These are phyloP conservation scores for Glaucomys volans DNA, from an alignment of 2,113 vertebrate genomes.

Conservation along the genomic window DNA sequence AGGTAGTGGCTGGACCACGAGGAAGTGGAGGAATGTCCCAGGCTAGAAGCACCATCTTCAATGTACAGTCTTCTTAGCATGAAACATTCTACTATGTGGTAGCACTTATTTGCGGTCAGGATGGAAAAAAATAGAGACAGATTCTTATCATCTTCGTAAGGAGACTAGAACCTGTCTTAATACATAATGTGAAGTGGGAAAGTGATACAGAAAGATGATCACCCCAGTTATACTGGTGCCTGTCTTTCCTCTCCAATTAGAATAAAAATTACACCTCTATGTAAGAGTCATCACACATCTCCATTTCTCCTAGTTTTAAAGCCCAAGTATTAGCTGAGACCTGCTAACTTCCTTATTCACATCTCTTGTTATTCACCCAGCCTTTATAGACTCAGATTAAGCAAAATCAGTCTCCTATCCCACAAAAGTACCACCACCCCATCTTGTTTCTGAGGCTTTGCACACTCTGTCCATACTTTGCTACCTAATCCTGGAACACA, in stretches of 20 bases:
- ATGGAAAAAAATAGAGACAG: neutral
- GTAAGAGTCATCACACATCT: neutral
- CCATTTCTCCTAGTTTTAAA: neutral
- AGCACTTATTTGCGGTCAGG: neutral
- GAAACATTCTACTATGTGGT: neutral
- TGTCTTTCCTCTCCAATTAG: neutral
- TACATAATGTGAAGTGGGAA: neutral
- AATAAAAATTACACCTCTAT: neutral
- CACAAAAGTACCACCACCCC: neutral
- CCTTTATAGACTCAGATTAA: neutral
- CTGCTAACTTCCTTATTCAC: neutral
- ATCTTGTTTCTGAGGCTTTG: neutral
- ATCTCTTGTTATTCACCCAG: neutral
- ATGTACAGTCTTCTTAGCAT: neutral
- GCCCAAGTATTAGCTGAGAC: neutral
- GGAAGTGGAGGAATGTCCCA: neutral
- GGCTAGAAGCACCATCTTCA: neutral
- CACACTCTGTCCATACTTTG: neutral
- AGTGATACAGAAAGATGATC: neutral
- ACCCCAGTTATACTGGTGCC: neutral
- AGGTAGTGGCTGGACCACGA: neutral
- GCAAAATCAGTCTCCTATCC: neutral
- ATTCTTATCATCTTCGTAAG: neutral
- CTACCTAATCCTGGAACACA: neutral
- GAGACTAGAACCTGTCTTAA: neutral